Evolutionary conservation across 1,140 invertebrate species (phyloP).

Genomic region (Eciton burchellii): DNA sequence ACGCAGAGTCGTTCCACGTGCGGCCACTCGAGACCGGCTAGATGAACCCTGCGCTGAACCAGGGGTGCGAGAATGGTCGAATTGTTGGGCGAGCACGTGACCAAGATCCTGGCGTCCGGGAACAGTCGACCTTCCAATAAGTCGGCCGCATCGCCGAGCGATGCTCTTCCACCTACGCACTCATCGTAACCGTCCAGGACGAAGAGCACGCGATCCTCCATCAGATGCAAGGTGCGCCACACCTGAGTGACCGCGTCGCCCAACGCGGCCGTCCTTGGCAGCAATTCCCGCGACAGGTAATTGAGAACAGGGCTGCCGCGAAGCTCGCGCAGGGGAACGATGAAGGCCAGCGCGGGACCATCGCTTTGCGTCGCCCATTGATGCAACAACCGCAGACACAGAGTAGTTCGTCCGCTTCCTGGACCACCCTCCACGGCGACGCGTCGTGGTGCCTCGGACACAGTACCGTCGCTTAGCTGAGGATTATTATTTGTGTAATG

Average conservation of each 20-base stretch:
- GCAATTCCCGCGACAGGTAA: slow-evolving; percentile 85
- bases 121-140: slow-evolving; percentile 86
- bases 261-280: slow-evolving; percentile 79
- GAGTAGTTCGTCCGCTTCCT: slow-evolving; percentile 85
- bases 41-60: slow-evolving; percentile 84
- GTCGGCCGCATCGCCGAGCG: slow-evolving; percentile 84
- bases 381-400: slow-evolving; percentile 85
- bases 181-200: slow-evolving; percentile 87
- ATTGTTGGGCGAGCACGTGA: slow-evolving; percentile 84
- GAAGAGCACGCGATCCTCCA: slow-evolving; percentile 86
- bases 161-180: slow-evolving; percentile 80
- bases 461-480: slow-evolving; percentile 83
- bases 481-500: slow-evolving; percentile 31
- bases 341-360: slow-evolving; percentile 84
- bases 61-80: slow-evolving; percentile 79
- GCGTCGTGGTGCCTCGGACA: slow-evolving; percentile 84
- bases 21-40: slow-evolving; percentile 86
- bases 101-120: slow-evolving; percentile 86
- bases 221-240: slow-evolving; percentile 83
- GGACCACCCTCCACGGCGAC: slow-evolving; percentile 86
- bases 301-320: slow-evolving; percentile 82
- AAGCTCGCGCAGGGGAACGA: slow-evolving; percentile 86
- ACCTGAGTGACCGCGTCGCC: slow-evolving; percentile 79
- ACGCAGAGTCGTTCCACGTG: slow-evolving; percentile 85
- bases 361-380: slow-evolving; percentile 86